A percentile compares a stretch with the other conserved stretches of the same genome.
These are phyloP conservation scores for Drosophila kohkoa DNA, from an alignment of 1,140 invertebrate species.

Conservation along the genomic window DNA sequence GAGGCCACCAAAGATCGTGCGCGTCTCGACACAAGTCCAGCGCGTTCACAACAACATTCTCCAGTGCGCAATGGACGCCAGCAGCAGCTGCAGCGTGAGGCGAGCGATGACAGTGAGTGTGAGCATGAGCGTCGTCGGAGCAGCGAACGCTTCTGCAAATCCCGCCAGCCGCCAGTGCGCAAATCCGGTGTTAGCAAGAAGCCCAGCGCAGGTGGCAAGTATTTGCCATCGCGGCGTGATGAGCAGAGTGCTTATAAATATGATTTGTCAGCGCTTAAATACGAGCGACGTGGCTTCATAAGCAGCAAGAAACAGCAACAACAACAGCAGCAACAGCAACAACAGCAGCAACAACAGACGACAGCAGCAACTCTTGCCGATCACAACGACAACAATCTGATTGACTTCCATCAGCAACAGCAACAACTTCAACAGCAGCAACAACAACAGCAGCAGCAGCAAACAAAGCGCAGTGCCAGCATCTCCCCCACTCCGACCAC, in stretches of 20 bases:
- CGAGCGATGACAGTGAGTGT: constrained; percentile 85
- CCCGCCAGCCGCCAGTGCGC: constrained; percentile 78
- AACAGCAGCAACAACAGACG: constrained; percentile 52
- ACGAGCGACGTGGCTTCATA: constrained; percentile 81
- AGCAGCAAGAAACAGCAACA: constrained; percentile 75
- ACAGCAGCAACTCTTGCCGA: constrained; percentile 51
- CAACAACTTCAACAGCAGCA: constrained; percentile 60
- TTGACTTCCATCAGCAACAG: constrained; percentile 75
- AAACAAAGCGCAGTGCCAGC: constrained; percentile 59
- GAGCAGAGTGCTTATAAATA: constrained; percentile 83
- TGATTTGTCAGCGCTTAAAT: constrained; percentile 77
- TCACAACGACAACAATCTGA: constrained; percentile 84
- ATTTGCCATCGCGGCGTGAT: constrained; percentile 68
- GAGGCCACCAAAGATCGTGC: constrained; percentile 65
- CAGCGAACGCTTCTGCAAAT: constrained; percentile 83
- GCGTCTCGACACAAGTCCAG: constrained; percentile 77
- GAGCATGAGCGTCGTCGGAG: constrained; percentile 83
- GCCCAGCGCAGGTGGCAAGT: constrained; percentile 60
- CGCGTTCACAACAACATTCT: constrained; percentile 68
- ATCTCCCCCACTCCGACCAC: constrained; percentile 66
- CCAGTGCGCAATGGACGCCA: constrained; percentile 66
- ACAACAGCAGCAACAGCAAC: constrained; percentile 60
- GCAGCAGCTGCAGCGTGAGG: constrained; percentile 67
- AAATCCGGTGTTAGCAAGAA: constrained; percentile 79
- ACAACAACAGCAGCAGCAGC: constrained; percentile 37